Percentiles rank a stretch among this genome's conserved stretches.
Conservation (phyloP, 30 jellyfish, hydroid and myxozoan species). For the Sanderia malayensis region DNA sequence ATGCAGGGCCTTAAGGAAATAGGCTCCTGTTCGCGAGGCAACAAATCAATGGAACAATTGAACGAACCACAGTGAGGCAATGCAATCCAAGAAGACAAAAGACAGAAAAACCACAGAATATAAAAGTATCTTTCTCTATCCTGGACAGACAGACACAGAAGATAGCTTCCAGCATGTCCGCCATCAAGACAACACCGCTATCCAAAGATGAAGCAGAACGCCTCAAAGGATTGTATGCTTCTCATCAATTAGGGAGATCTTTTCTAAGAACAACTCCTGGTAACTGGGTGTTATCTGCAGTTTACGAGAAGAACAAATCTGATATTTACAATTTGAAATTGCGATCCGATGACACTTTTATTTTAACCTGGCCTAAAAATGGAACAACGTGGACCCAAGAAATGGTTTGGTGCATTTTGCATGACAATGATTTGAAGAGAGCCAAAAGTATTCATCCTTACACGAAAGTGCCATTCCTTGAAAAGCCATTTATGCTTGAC, state of each 20-base stretch:
- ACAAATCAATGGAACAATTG: too few relatives aligned
- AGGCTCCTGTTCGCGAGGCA: too few relatives aligned
- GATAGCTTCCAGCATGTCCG: neutral
- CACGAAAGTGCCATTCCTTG: neutral
- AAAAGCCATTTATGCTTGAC: neutral
- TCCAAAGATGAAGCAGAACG: neutral
- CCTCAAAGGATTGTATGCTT: neutral
- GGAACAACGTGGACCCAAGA: slow-evolving; percentile 54
- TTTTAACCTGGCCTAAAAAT: slow-evolving; percentile 19
- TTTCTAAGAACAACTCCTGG: slow-evolving; percentile 40
- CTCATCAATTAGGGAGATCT: neutral
- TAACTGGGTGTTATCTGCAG: slow-evolving; percentile 21
- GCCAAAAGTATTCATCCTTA: neutral
- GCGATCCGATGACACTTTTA: slow-evolving; percentile 26
- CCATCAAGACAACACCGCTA: neutral
- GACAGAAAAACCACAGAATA: too few relatives aligned
- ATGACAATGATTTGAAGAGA: neutral
- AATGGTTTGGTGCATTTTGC: neutral
- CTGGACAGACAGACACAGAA: slow-evolving; percentile 31
- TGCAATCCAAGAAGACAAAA: too few relatives aligned
- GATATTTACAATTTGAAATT: slow-evolving; percentile 11
- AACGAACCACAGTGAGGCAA: too few relatives aligned
- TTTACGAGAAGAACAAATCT: slow-evolving; percentile 25
- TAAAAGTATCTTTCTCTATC: too few relatives aligned
- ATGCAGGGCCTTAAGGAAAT: too few relatives aligned